Evolutionary conservation across 23 tunicate species (phyloP), one percentile per base, ranked within the genome.

Genomic region (Ciona savignyi): DNA sequence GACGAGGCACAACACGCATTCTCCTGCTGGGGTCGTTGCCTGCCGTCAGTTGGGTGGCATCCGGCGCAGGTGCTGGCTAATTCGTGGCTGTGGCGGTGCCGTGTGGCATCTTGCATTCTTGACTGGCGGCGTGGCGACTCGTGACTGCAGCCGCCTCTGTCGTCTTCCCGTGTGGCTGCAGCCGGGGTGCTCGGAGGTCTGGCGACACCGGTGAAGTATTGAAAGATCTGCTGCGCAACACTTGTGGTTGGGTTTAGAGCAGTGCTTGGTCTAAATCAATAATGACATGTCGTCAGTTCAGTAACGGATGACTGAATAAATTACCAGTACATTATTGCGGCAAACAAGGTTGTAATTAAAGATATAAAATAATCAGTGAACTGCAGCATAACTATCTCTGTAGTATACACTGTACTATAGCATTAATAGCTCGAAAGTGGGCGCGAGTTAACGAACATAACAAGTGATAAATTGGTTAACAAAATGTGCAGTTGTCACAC

Each of bases 211-310:
- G 95, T 73, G 65, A 88, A 88, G 64, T 80, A 88, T 0, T 88
- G 86, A 42, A 42, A 78, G 33, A 88, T 88, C 2, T 88, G 95
- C 49, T 88, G 87, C 35, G 87, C 95, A 9, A 88, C 87, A 75
- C 78, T 81, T 61, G 86, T n/a, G 1, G 81, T 25, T 4, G 80
- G 30, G 32, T 62, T 31, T 2, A 63, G 23, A 6, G 29, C 34
- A 61, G 35, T 29, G 56, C 56, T 42, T 42, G 56, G 56, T 42
- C 56, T 42, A 15, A 42, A 42, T 6, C 15, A 42, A 42, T n/a
- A n/a, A n/a, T n/a, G n/a, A n/a, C n/a, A n/a, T n/a, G n/a, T n/a
- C n/a, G n/a, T n/a, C n/a, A n/a, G n/a, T n/a, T n/a, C n/a, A n/a
- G n/a, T n/a, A n/a, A n/a, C n/a, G n/a, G n/a, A n/a, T n/a, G n/a